Evolutionary conservation across 2,113 vertebrate genomes (phyloP).

Genomic region (Megaptera novaeangliae): DNA sequence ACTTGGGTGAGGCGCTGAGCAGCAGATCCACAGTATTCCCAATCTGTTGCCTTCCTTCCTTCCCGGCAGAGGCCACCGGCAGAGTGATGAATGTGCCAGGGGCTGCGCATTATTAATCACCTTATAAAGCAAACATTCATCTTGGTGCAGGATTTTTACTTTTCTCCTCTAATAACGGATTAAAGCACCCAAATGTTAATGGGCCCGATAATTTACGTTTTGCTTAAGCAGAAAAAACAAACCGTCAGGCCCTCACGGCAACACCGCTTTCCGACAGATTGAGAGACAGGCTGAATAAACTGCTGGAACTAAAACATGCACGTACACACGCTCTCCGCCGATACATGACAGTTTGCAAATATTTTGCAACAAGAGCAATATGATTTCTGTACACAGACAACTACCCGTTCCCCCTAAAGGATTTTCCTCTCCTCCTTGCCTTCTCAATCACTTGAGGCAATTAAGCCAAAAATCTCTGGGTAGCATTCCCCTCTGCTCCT

Average conservation of each 20-base stretch:
- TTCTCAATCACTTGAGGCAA: background rate
- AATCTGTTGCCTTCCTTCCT: background rate
- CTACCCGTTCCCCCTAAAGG: background rate
- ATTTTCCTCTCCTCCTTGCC: background rate
- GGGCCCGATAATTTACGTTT: constrained; percentile 70
- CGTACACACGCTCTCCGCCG: rapidly evolving
- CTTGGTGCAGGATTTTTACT: constrained; percentile 70
- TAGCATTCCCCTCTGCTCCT: constrained; percentile 40
- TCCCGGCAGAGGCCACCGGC: background rate
- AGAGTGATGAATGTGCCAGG: constrained; percentile 48
- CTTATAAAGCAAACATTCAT: constrained; percentile 74
- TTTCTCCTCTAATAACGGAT: constrained; percentile 65
- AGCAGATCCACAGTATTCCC: background rate
- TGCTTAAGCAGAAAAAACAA: constrained; percentile 73
- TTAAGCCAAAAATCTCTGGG: constrained; percentile 61
- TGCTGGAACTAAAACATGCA: background rate
- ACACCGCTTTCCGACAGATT: constrained; percentile 47
- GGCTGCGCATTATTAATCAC: constrained; percentile 66
- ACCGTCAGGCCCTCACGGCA: background rate
- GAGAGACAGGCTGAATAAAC: constrained; percentile 58
- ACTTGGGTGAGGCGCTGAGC: background rate
- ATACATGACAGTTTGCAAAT: background rate
- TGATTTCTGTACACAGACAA: constrained; percentile 54
- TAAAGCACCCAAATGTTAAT: constrained; percentile 71
- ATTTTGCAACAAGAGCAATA: background rate